Percentiles rank a stretch among this genome's conserved stretches.
Evolutionary conservation across 1,140 invertebrate species (phyloP).

Genomic region (Pogonomyrmex barbatus): DNA sequence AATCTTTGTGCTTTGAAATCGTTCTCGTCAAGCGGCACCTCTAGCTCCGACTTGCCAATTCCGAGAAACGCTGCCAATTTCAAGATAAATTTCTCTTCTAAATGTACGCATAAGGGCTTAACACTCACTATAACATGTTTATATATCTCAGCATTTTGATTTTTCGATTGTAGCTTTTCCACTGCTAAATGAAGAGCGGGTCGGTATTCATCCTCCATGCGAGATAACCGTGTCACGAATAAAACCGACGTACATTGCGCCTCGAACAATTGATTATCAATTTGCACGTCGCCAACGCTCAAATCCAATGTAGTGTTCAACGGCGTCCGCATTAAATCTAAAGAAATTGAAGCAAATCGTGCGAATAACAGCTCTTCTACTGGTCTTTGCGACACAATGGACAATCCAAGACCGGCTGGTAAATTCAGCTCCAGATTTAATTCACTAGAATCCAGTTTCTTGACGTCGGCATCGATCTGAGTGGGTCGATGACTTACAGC

Average conservation of each 20-base stretch:
- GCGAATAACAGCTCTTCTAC: constrained; percentile 96
- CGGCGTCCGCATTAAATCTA: constrained; percentile 88
- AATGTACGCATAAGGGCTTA: constrained; percentile 93
- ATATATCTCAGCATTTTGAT: constrained; percentile 90
- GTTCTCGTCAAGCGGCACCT: constrained; percentile 88
- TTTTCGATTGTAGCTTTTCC: constrained; percentile 90
- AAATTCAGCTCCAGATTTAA: constrained; percentile 89
- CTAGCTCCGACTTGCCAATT: constrained; percentile 82
- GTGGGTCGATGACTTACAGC: constrained; percentile 85
- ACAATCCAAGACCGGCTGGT: constrained; percentile 92
- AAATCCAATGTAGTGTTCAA: constrained; percentile 89
- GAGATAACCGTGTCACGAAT: constrained; percentile 88
- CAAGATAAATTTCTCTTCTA: constrained; percentile 96
- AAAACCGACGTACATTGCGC: constrained; percentile 94
- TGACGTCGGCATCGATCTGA: constrained; percentile 75
- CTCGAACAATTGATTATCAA: constrained; percentile 96
- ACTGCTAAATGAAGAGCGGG: constrained; percentile 89
- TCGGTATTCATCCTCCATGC: constrained; percentile 83
- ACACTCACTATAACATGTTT: constrained; percentile 93
- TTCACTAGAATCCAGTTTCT: constrained; percentile 82
- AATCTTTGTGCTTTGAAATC: constrained; percentile 92
- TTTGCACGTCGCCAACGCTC: constrained; percentile 93
- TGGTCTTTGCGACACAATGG: constrained; percentile 91
- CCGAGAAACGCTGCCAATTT: constrained; percentile 92
- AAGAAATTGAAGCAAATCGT: constrained; percentile 90